phyloP scores from a whole-genome alignment of 2,888 invertebrate species.

The Octonoba sinensis region DNA sequence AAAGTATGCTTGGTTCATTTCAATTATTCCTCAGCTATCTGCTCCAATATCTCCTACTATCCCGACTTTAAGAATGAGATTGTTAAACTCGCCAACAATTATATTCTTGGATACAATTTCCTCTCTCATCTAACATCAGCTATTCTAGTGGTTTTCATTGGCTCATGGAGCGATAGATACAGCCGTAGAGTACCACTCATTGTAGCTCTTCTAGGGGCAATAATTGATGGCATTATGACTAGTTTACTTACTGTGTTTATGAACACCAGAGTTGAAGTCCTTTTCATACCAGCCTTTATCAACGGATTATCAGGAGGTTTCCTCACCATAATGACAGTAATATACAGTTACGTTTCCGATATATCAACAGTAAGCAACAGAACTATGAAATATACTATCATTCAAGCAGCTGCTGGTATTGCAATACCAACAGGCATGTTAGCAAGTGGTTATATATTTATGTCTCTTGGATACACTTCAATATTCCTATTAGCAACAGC shows the following conservation, averaged over 20 bases:
- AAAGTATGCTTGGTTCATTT: conserved; percentile 7
- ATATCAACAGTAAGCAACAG: neutral
- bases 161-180: conserved; percentile 30
- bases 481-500: too few species aligned
- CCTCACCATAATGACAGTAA: neutral
- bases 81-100: neutral
- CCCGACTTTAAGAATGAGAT: neutral
- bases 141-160: conserved; percentile 2
- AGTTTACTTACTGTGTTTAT: neutral
- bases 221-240: conserved; percentile 8
- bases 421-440: too few species aligned
- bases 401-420: neutral
- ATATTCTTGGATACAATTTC: neutral
- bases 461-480: too few species aligned
- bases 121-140: neutral
- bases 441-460: too few species aligned
- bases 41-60: neutral
- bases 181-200: conserved; percentile 18
- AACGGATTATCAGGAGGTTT: conserved; percentile 16
- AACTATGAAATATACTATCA: neutral
- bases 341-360: conserved; percentile 18
- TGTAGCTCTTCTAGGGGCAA: neutral
- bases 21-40: neutral
- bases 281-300: conserved; percentile 4
- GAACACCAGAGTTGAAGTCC: neutral